Evolutionary conservation across 2,888 invertebrate genomes (phyloP).

Genomic region (Xanthia togata): DNA sequence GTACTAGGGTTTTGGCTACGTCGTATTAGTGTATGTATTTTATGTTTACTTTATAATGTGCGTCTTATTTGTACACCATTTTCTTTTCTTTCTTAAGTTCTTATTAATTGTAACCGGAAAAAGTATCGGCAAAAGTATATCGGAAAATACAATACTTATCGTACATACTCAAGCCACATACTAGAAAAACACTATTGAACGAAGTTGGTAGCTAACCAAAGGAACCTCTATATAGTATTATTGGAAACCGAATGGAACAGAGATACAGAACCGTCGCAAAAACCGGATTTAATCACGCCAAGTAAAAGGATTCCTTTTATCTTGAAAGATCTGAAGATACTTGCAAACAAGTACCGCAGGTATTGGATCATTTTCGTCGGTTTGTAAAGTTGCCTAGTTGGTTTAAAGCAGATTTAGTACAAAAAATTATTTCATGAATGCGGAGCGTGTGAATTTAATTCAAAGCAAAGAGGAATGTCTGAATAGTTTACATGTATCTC

Average conservation of each 20-base stretch:
- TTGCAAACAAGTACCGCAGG: slow-evolving; percentile 4
- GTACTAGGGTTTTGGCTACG: not conserved
- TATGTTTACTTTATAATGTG: no score
- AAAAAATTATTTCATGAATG: slow-evolving; percentile 36
- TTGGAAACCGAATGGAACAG: not conserved
- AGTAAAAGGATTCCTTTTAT: slow-evolving; percentile 21
- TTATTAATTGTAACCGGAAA: not conserved
- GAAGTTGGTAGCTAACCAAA: not conserved
- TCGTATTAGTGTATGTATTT: no score
- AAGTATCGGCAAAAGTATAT: no score
- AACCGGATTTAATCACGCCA: slow-evolving; percentile 19
- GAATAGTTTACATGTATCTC: slow-evolving; percentile 37
- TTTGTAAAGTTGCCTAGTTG: not conserved
- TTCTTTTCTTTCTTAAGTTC: not conserved
- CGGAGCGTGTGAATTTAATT: slow-evolving; percentile 55
- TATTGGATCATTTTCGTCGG: slow-evolving; percentile 17
- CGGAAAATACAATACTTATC: not conserved
- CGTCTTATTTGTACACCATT: not conserved
- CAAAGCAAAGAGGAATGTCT: slow-evolving; percentile 44
- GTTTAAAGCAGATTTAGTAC: slow-evolving; percentile 18
- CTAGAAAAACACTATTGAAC: not conserved
- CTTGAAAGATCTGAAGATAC: slow-evolving; percentile 5
- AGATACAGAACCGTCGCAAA: slow-evolving; percentile 1
- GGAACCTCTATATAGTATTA: not conserved
- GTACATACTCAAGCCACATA: not conserved